phyloP scores from a whole-genome alignment of 2,797 vertebrate species.

The Falco berigora region DNA sequence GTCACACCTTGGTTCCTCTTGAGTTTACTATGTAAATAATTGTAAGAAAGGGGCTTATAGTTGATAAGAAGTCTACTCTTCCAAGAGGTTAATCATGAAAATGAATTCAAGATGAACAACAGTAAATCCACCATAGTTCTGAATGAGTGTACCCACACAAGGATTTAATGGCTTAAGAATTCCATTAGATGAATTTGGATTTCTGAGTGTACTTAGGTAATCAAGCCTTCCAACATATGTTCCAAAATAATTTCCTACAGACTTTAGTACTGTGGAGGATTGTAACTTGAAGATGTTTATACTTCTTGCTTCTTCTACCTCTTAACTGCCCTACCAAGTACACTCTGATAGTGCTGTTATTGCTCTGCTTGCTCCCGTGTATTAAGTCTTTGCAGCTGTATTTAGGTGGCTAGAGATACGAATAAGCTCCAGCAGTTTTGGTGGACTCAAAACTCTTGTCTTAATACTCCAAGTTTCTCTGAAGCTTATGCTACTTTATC shows the following conservation, averaged over 20 bases:
- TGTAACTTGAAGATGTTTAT: background rate
- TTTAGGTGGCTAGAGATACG: background rate
- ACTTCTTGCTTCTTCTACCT: background rate
- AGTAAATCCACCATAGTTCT: background rate
- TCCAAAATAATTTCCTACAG: background rate
- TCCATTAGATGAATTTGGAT: conserved; percentile 29
- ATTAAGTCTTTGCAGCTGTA: background rate
- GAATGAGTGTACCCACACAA: background rate
- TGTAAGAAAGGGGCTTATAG: background rate
- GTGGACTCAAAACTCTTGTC: background rate
- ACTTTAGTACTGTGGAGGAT: background rate
- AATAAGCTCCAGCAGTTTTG: background rate
- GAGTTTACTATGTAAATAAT: background rate
- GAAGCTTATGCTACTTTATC: background rate
- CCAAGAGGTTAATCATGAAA: background rate
- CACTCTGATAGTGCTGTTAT: background rate
- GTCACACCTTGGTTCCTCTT: background rate
- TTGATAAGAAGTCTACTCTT: background rate
- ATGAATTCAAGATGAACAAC: background rate
- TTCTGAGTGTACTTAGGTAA: conserved; percentile 15
- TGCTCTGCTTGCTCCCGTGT: background rate
- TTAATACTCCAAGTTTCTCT: background rate
- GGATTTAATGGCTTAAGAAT: conserved; percentile 19
- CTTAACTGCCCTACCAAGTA: background rate
- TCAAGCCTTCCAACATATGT: background rate